Evolutionary conservation across 2,113 vertebrate species (phyloP).

Genomic region (Recurvirostra avosetta): DNA sequence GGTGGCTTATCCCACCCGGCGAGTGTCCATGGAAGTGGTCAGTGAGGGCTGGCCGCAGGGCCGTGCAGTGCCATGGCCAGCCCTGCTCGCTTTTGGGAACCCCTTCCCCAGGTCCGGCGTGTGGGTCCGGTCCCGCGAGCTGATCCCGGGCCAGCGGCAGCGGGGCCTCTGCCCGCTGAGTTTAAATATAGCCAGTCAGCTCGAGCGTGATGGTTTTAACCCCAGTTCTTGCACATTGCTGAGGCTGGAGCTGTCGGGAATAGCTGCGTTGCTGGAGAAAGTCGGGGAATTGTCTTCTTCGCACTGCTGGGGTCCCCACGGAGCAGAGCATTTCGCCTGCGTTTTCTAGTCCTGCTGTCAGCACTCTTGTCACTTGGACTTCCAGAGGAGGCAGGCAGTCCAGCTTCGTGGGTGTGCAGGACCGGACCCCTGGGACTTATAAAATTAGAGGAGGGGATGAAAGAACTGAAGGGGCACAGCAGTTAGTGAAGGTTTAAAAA

Average conservation of each 20-base stretch:
- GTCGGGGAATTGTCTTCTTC: accelerated
- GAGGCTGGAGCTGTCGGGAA: not conserved
- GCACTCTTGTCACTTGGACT: not conserved
- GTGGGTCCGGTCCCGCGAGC: accelerated
- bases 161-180: not conserved
- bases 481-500: not conserved
- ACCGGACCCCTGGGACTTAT: not conserved
- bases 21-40: not conserved
- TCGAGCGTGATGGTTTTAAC: accelerated
- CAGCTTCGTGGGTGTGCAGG: not conserved
- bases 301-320: accelerated
- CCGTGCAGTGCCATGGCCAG: accelerated
- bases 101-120: not conserved
- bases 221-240: not conserved
- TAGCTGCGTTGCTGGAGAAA: not conserved
- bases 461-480: not conserved
- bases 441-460: not conserved
- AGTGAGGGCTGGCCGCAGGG: not conserved
- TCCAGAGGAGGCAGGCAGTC: not conserved
- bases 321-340: not conserved
- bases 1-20: not conserved
- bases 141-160: not conserved
- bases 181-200: accelerated
- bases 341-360: not conserved
- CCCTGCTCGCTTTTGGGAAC: accelerated